Conservation (phyloP, 2,888 invertebrate genomes). For the Tortricodes alternella region DNA sequence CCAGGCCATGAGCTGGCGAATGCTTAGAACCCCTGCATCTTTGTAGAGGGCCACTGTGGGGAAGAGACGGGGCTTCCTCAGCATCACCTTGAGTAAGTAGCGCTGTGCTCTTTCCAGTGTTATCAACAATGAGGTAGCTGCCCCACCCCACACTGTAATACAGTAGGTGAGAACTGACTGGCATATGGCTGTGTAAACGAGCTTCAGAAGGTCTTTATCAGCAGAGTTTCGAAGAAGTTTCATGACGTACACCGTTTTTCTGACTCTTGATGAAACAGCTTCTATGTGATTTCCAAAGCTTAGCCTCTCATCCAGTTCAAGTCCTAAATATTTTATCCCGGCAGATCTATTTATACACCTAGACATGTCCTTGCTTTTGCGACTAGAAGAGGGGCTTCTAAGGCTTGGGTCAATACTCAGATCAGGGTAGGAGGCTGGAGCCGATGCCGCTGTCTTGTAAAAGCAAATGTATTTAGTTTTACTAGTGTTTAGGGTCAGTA, state of each 20-base stretch:
- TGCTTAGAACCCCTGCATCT: background rate
- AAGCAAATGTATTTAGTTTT: conserved; percentile 8
- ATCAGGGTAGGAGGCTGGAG: background rate
- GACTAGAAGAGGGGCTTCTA: background rate
- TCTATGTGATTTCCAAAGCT: background rate
- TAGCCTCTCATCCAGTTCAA: background rate
- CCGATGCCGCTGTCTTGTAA: background rate
- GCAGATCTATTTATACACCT: no score
- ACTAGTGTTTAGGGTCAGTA: background rate
- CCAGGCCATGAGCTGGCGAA: background rate
- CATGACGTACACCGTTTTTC: background rate
- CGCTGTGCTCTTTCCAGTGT: no score
- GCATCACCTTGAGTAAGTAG: background rate
- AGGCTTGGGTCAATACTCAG: background rate
- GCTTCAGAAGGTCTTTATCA: no score
- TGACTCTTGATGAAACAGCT: background rate
- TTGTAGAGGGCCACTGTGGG: background rate
- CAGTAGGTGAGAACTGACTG: no score
- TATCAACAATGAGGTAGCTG: no score
- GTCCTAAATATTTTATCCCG: background rate
- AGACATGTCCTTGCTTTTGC: background rate
- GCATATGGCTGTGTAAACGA: no score
- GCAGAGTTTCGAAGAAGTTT: no score
- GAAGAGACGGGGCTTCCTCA: background rate
- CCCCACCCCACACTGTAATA: background rate